phyloP scores from a whole-genome alignment of 2,888 invertebrate species.

The Cremastinae sp. region DNA sequence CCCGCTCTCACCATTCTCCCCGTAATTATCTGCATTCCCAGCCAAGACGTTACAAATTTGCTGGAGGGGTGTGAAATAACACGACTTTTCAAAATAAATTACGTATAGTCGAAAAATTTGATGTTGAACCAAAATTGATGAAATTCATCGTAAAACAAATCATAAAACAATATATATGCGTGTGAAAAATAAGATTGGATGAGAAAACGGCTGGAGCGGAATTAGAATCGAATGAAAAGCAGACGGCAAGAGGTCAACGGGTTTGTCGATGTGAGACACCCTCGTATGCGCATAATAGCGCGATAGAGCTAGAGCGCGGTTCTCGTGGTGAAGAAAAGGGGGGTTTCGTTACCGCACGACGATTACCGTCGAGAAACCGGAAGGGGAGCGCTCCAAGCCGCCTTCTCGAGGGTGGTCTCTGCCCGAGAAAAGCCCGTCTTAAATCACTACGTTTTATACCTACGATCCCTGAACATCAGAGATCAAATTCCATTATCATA shows the following conservation, averaged over 20 bases:
- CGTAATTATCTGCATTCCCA: slow-evolving; percentile 26
- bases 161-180: too few species aligned
- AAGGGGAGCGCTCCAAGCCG: slow-evolving; percentile 61
- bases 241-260: slow-evolving; percentile 10
- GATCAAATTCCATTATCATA: not conserved
- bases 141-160: too few species aligned
- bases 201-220: too few species aligned
- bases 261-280: slow-evolving; percentile 2
- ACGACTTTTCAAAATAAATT: too few species aligned
- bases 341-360: slow-evolving; percentile 55
- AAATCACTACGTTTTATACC: slow-evolving; percentile 54
- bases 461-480: slow-evolving; percentile 43
- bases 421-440: slow-evolving; percentile 48
- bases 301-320: slow-evolving; percentile 47
- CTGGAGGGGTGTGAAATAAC: not conserved
- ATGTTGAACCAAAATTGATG: too few species aligned
- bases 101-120: too few species aligned
- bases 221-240: slow-evolving; percentile 9
- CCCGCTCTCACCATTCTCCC: slow-evolving; percentile 45
- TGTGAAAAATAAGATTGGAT: too few species aligned
- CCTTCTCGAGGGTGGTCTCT: slow-evolving; percentile 27
- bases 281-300: not conserved
- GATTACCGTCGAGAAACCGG: slow-evolving; percentile 58
- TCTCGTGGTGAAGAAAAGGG: slow-evolving; percentile 52
- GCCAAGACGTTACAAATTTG: not conserved